A percentile compares a stretch with the other conserved stretches of the same genome.
Evolutionary conservation across 2,797 vertebrate genomes (phyloP).

Genomic region (Poecilia velifera): DNA sequence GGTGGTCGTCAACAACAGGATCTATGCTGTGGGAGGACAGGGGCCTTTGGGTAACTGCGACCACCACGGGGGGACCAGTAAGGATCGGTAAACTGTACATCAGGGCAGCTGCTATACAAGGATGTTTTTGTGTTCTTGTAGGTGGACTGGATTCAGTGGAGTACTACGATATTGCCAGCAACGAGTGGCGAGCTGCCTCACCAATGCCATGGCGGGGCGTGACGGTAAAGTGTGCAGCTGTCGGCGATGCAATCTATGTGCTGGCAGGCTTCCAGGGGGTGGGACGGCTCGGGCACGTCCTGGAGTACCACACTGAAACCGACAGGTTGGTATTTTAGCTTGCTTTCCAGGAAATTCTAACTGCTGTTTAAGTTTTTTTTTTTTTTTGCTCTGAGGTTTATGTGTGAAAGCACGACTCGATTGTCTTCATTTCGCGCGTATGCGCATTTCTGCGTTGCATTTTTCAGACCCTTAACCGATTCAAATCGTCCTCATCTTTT

Average conservation of each 20-base stretch:
- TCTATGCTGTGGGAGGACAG: slow-evolving; percentile 96
- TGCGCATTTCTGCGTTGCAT: background rate
- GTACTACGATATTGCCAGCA: slow-evolving; percentile 93
- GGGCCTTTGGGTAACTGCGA: slow-evolving; percentile 86
- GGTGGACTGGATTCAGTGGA: slow-evolving; percentile 96
- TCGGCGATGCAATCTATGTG: slow-evolving; percentile 91
- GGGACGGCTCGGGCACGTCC: slow-evolving; percentile 91
- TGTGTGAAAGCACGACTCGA: background rate
- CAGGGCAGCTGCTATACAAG: background rate
- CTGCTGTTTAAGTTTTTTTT: background rate
- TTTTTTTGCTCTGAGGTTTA: background rate
- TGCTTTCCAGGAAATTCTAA: background rate
- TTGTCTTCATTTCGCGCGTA: background rate
- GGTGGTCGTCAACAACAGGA: slow-evolving; percentile 94
- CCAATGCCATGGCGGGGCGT: slow-evolving; percentile 97
- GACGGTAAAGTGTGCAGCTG: slow-evolving; percentile 95
- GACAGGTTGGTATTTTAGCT: slow-evolving; percentile 81
- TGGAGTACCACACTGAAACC: slow-evolving; percentile 93
- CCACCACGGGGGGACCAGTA: background rate
- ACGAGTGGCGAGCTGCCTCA: slow-evolving; percentile 92
- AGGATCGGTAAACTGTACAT: background rate
- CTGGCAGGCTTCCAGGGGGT: slow-evolving; percentile 97
- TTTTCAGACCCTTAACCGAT: background rate
- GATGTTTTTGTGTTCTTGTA: slow-evolving; percentile 44
- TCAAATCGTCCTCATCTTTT: background rate